Evolutionary conservation across 2,888 invertebrate genomes (phyloP), one percentile per base, ranked within the genome.

Genomic region (Ophion slaviceki): DNA sequence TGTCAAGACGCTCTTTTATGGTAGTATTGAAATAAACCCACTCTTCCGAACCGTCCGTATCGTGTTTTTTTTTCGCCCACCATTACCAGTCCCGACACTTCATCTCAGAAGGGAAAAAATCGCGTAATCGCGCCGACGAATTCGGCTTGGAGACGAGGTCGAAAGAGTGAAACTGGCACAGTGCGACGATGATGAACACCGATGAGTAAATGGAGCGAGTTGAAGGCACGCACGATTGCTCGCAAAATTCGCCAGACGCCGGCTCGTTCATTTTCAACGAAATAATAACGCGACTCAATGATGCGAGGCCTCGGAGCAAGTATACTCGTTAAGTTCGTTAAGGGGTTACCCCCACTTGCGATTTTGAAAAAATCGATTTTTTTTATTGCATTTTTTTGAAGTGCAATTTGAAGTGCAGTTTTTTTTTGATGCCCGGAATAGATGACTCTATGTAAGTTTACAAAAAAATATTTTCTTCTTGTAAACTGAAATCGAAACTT

Each of bases 11-110:
- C 24, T 81, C 83, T 53, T 85, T 78, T 83, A 87, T 81, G 87
- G 87, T 36, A 71, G 80, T 77, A 77, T 80, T 75, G 68, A 82
- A 86, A 86, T 82, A 40, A 77, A 86, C 62, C 76, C 59, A 79
- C 61, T 72, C 82, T 47, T 59, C 28, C 11, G 68, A 59, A 59
- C 74, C 59, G 20, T 64, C 72, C 20, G 8, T 64, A 32, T 11
- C 1, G n/a, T 28, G 2, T 66, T 66, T 59, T 62, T 66, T 59
- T 61, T 67, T 11, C 40, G 24, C 17, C 40, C 36, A 36, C 20
- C 24, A 28, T 67, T 24, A 36, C 17, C 28, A 32, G 62, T 67
- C 62, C 70, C 45, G 36, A 70, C 64, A 66, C 59, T 79, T 75
- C 75, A 47, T 82, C 82, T 68, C 47, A 8, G 45, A 68, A 61